A percentile compares a stretch with the other conserved stretches of the same genome.
Evolutionary conservation across 1,140 invertebrate genomes (phyloP).

Genomic region (Nymphalis io): DNA sequence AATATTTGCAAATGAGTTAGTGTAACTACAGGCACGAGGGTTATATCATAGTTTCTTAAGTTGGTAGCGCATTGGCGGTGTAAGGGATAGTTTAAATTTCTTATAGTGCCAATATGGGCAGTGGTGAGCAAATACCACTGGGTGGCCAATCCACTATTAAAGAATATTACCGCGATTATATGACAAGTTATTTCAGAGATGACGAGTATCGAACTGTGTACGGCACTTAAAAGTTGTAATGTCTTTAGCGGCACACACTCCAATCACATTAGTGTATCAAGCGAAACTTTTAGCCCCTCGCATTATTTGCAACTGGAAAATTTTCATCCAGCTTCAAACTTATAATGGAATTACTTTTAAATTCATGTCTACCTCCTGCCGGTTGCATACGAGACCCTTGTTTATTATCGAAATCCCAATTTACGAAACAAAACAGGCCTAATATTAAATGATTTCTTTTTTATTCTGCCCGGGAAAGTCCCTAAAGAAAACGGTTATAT

Average conservation of each 20-base stretch:
- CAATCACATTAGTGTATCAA: constrained; percentile 67
- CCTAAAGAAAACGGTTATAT: background rate
- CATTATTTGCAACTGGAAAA: constrained; percentile 66
- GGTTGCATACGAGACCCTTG: constrained; percentile 51
- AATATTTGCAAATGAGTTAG: too few species aligned
- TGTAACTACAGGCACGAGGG: too few species aligned
- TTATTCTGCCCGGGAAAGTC: constrained; percentile 3
- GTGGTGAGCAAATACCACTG: too few species aligned
- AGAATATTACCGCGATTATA: background rate
- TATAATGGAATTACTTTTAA: constrained; percentile 77
- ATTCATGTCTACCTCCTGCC: constrained; percentile 54
- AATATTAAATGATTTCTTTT: constrained; percentile 31
- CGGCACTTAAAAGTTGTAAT: constrained; percentile 63
- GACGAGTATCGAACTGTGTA: constrained; percentile 44
- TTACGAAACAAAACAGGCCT: constrained; percentile 29
- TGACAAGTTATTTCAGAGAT: constrained; percentile 2
- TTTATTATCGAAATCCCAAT: constrained; percentile 51
- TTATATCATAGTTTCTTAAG: too few species aligned
- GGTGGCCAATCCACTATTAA: too few species aligned
- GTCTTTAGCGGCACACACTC: constrained; percentile 46
- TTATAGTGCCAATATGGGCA: too few species aligned
- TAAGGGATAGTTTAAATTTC: too few species aligned
- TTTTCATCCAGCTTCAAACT: constrained; percentile 65
- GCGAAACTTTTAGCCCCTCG: constrained; percentile 53
- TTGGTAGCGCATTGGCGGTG: too few species aligned